Conservation (phyloP, 2,113 vertebrate species). For the Rhineura floridana region DNA sequence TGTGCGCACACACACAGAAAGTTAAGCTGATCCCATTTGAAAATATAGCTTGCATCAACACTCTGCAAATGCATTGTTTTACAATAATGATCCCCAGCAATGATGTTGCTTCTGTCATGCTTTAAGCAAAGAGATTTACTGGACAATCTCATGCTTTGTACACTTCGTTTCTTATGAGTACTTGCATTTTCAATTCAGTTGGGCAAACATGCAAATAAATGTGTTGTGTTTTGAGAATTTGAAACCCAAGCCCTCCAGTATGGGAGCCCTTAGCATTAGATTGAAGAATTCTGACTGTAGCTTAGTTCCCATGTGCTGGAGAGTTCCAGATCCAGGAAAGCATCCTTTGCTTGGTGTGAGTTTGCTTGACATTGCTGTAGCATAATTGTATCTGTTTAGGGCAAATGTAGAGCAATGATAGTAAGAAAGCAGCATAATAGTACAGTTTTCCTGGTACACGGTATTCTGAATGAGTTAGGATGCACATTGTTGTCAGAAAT, state of each 20-base stretch:
- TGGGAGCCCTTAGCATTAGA: not conserved
- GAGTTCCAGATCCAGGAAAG: not conserved
- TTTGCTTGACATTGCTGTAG: not conserved
- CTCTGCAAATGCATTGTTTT: constrained; percentile 9
- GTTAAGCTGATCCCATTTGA: constrained; percentile 4
- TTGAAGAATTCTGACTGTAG: not conserved
- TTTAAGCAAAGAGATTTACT: constrained; percentile 7
- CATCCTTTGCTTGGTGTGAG: not conserved
- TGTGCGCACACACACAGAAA: not conserved
- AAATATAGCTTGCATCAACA: constrained; percentile 20
- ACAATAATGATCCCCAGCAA: not conserved
- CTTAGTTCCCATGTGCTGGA: not conserved
- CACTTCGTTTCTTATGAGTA: not conserved
- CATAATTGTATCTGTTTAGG: not conserved
- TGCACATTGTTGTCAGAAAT: not conserved
- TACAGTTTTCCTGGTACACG: not conserved
- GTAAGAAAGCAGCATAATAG: not conserved
- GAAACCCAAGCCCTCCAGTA: not conserved
- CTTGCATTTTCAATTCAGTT: constrained; percentile 1
- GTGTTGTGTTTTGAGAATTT: not conserved
- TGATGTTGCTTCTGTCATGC: constrained; percentile 18
- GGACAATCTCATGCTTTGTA: not conserved
- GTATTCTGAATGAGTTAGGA: not conserved
- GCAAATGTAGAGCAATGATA: not conserved
- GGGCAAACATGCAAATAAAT: not conserved